These are phyloP conservation scores for Philopedon plagiatum DNA, from an alignment of 2,888 invertebrate species.

Conservation along the genomic window DNA sequence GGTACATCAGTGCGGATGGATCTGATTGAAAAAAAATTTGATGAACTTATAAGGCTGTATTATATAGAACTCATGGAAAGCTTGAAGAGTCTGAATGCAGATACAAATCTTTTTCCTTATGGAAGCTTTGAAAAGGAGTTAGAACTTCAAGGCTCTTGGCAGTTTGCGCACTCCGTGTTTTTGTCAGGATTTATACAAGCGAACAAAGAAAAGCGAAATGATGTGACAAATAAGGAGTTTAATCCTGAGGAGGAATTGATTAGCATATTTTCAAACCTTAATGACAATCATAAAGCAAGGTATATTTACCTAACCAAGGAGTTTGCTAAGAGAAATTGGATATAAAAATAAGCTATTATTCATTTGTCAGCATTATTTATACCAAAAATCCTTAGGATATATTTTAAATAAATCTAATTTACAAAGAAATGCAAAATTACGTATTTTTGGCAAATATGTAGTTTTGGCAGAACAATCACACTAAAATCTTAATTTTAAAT, in stretches of 20 bases:
- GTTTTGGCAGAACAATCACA: no score
- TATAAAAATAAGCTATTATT: background rate
- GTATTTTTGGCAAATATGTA: no score
- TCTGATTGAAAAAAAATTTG: conserved; percentile 10
- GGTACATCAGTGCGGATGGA: conserved; percentile 15
- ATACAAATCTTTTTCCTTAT: conserved; percentile 9
- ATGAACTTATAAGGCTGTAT: conserved; percentile 31
- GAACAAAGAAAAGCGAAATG: conserved; percentile 18
- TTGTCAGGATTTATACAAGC: conserved; percentile 18
- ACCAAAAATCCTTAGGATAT: no score
- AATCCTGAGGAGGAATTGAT: conserved; percentile 16
- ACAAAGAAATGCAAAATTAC: no score
- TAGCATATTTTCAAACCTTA: conserved; percentile 19
- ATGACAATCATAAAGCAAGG: conserved; percentile 29
- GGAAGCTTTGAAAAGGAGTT: conserved; percentile 27
- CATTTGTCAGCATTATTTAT: no score
- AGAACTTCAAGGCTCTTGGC: background rate
- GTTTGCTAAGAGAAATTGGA: conserved; percentile 37
- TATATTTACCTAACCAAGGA: conserved; percentile 24
- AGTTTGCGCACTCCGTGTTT: conserved; percentile 24
- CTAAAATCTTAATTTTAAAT: no score
- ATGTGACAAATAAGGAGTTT: conserved; percentile 14
- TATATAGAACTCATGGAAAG: conserved; percentile 29
- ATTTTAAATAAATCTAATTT: no score
- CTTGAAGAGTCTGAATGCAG: conserved; percentile 20